phyloP scores from a whole-genome alignment of 2,113 vertebrate genomes.

The Alaudala cheleensis region DNA sequence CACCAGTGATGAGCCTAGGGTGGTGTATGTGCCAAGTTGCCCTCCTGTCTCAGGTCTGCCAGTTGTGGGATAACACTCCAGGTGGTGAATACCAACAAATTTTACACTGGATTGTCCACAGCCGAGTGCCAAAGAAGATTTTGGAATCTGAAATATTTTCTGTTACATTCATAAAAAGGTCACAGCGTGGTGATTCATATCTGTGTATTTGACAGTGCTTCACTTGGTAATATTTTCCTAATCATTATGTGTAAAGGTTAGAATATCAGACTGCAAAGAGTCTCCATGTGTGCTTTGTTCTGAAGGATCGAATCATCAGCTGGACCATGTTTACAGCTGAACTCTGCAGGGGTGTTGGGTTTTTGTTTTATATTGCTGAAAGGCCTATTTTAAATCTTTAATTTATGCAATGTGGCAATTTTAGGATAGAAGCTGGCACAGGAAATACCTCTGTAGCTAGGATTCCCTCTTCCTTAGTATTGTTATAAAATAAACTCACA shows the following conservation, averaged over 20 bases:
- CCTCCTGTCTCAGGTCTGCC: neutral
- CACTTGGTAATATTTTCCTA: slow-evolving; percentile 28
- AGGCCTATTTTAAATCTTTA: neutral
- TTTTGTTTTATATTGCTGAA: neutral
- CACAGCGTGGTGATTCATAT: neutral
- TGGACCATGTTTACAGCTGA: neutral
- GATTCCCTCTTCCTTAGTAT: neutral
- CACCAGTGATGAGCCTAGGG: neutral
- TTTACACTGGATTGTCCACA: neutral
- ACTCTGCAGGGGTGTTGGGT: neutral
- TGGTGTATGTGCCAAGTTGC: neutral
- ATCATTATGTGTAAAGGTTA: neutral
- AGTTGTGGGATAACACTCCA: neutral
- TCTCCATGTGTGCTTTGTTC: neutral
- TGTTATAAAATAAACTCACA: slow-evolving; percentile 5
- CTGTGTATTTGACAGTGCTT: neutral
- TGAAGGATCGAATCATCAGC: neutral
- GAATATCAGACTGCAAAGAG: neutral
- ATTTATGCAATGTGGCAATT: neutral
- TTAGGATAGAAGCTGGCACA: neutral
- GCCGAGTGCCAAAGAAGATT: neutral
- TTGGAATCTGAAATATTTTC: neutral
- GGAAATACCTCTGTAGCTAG: slow-evolving; percentile 2
- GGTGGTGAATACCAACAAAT: neutral
- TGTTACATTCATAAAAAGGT: neutral